Evolutionary conservation across 92 coral and sea anemone species (phyloP), one percentile per base, ranked within the genome.

Genomic region (Parazoanthus swiftii): DNA sequence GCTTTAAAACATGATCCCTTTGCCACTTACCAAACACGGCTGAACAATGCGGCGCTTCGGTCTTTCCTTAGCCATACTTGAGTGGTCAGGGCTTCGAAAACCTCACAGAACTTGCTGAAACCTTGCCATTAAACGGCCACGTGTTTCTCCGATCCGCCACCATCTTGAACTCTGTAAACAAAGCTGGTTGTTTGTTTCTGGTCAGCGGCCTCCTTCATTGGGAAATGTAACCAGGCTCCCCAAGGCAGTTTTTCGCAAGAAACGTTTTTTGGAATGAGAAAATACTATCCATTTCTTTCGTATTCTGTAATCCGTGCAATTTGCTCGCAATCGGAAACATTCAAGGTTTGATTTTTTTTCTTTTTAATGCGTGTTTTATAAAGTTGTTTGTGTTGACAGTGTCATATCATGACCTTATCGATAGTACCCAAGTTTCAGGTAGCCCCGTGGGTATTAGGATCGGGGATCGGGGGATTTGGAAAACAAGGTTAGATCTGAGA

Each of bases 11-110:
- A 66, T 37, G 48, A 33, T 44, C 43, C 26, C 11, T 37, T 82
- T 0, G 46, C 35, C 81, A 92, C 99, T 91, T 94, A 97, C 99
- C 97, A 97, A 91, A 77, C 95, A 95, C 36, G 97, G 98, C 39
- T 94, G 95, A 54, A 91, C 89, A 56, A 90, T 92, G 25, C 93
- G 92, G 66, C 99, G 94, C 91, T 88, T 91, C 26, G 99, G 99
- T 88, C 99, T 80, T 85, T 93, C 92, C 54, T 88, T 89, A 54
- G 98, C 96, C 99, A 97, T 96, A 87, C 76, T 87, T 76, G 36
- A 82, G 6, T 18, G 38, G n/a, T 73, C 74, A 72, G 78, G 68
- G 71, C 80, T 80, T 79, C 85, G 87, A 88, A 89, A 89, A 88
- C 71, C 37, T 89, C 37, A 71, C 38, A 89, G 44, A 78, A 48